These are phyloP conservation scores for Zaprionus camerounensis DNA, from an alignment of 1,140 invertebrate genomes.

Conservation along the genomic window DNA sequence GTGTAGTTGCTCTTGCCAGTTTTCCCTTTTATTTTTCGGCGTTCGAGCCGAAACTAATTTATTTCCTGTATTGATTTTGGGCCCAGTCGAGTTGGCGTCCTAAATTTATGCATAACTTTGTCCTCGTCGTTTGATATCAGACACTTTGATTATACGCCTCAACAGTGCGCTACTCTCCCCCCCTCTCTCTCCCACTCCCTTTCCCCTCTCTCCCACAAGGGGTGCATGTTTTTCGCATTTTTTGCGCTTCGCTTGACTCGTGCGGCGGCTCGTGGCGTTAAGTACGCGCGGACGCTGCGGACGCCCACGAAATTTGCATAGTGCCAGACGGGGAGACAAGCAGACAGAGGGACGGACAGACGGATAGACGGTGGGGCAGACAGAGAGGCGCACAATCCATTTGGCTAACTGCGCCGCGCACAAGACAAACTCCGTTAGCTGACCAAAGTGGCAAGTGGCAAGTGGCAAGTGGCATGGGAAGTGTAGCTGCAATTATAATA, in stretches of 20 bases:
- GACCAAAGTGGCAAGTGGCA: not conserved
- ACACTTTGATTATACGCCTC: slow-evolving; percentile 77
- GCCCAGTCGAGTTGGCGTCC: slow-evolving; percentile 56
- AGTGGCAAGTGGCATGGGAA: not conserved
- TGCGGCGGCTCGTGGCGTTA: slow-evolving; percentile 71
- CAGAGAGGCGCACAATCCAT: slow-evolving; percentile 46
- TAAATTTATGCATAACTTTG: slow-evolving; percentile 79
- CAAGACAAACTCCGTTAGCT: not conserved
- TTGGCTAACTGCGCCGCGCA: slow-evolving; percentile 27
- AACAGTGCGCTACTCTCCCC: slow-evolving; percentile 17
- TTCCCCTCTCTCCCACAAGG: slow-evolving; percentile 25
- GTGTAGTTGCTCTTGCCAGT: not conserved
- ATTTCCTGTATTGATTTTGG: slow-evolving; percentile 77
- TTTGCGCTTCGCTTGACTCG: slow-evolving; percentile 72
- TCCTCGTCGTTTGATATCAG: slow-evolving; percentile 60
- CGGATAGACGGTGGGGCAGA: slow-evolving; percentile 42
- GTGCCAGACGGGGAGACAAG: slow-evolving; percentile 41
- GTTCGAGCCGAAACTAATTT: slow-evolving; percentile 76
- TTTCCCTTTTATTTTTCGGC: slow-evolving; percentile 39
- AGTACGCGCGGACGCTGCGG: slow-evolving; percentile 51
- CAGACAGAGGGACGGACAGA: slow-evolving; percentile 41
- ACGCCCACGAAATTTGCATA: slow-evolving; percentile 59
- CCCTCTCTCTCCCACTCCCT: not conserved
- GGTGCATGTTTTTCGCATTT: slow-evolving; percentile 76
- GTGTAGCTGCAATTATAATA: slow-evolving; percentile 1